Conservation (phyloP, 1,140 invertebrate species). For the Diorhabda elongata region DNA sequence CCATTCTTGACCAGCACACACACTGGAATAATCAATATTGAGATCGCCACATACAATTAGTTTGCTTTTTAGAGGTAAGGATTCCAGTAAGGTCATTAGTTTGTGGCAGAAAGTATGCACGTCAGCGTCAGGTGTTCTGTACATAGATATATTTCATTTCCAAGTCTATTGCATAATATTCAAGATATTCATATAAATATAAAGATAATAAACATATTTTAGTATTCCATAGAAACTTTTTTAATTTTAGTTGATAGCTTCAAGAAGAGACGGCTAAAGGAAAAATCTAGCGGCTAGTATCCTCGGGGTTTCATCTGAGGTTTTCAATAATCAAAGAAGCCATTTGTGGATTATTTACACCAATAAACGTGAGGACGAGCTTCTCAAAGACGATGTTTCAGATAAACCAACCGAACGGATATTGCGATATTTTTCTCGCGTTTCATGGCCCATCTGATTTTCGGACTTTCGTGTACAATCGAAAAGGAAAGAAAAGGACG, state of each 20-base stretch:
- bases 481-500: constrained; percentile 6
- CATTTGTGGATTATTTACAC: constrained; percentile 11
- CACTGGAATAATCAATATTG: no score
- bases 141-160: no score
- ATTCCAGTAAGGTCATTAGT: no score
- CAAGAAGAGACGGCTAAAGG: not conserved
- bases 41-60: no score
- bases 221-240: not conserved
- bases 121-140: no score
- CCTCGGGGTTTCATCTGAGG: not conserved
- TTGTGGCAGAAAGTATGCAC: no score
- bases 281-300: not conserved
- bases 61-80: no score
- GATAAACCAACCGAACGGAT: constrained; percentile 18
- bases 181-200: no score
- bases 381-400: constrained; percentile 13
- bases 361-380: constrained; percentile 12
- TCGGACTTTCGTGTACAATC: constrained; percentile 7
- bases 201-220: no score
- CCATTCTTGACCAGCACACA: no score
- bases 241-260: not conserved
- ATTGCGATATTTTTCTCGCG: constrained; percentile 19
- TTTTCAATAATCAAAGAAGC: constrained; percentile 3
- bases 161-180: no score
- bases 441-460: constrained; percentile 20